Conservation (phyloP, 2,113 vertebrate species). For the Malurus melanocephalus region DNA sequence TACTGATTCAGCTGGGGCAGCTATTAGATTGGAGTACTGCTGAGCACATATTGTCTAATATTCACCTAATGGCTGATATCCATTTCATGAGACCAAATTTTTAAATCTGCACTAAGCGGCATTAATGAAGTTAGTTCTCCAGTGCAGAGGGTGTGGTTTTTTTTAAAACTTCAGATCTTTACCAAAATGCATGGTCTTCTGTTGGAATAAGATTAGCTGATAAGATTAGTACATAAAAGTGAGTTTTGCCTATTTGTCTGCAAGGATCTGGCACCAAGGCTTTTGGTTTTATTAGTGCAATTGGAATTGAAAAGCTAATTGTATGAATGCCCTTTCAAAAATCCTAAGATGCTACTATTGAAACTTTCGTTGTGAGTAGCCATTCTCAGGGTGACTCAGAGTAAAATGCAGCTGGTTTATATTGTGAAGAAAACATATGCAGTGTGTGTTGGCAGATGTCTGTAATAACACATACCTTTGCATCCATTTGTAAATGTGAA, state of each 20-base stretch:
- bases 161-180: neutral
- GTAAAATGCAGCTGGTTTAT: constrained; percentile 10
- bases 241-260: neutral
- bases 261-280: neutral
- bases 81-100: constrained; percentile 14
- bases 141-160: neutral
- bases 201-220: neutral
- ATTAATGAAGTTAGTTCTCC: neutral
- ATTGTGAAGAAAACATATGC: neutral
- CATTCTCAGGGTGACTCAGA: neutral
- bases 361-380: neutral
- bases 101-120: neutral
- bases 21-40: constrained; percentile 38
- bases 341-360: neutral
- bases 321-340: constrained; percentile 30
- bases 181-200: neutral
- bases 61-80: constrained; percentile 38
- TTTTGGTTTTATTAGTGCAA: constrained; percentile 4
- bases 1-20: constrained; percentile 37
- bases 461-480: neutral
- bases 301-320: constrained; percentile 28
- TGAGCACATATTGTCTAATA: constrained; percentile 52
- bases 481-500: constrained; percentile 20
- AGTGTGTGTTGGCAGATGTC: neutral
- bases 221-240: neutral